phyloP scores from a whole-genome alignment of 2,888 invertebrate genomes.

The Ischnura elegans region DNA sequence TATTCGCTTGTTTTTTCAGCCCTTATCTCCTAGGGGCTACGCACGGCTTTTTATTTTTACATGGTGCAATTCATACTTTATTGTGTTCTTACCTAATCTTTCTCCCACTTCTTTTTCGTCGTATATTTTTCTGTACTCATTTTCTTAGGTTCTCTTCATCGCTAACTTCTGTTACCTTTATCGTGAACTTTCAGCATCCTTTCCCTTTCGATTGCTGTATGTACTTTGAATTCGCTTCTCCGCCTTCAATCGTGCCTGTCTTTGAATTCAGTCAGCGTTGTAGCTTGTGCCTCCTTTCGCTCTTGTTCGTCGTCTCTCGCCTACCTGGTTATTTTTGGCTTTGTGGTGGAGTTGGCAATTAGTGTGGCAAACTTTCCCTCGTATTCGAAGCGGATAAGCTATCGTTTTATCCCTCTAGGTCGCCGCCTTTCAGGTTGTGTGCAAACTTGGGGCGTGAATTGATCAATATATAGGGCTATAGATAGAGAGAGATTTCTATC shows the following conservation, averaged over 20 bases:
- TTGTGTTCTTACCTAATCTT: background rate
- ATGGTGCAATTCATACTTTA: too few relatives aligned
- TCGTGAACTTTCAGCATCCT: too few relatives aligned
- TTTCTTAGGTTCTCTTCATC: background rate
- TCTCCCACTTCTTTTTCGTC: background rate
- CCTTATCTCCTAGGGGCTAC: too few relatives aligned
- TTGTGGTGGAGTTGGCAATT: background rate
- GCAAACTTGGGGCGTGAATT: background rate
- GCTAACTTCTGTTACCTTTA: background rate
- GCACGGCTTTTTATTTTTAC: too few relatives aligned
- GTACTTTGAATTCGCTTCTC: background rate
- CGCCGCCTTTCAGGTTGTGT: background rate
- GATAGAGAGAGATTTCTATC: background rate
- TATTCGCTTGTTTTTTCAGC: too few relatives aligned
- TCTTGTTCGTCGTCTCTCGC: background rate
- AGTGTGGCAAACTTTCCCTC: background rate
- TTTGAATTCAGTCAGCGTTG: conserved; percentile 11
- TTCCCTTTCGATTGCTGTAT: background rate
- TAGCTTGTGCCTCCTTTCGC: background rate
- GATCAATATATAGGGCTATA: too few relatives aligned
- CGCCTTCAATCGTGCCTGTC: background rate
- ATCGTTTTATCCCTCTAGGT: background rate
- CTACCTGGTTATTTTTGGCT: background rate
- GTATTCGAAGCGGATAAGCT: background rate
- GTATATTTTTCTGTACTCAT: too few relatives aligned